These are phyloP conservation scores for Platysternon megacephalum DNA, from an alignment of 2,113 vertebrate genomes.

Conservation along the genomic window DNA sequence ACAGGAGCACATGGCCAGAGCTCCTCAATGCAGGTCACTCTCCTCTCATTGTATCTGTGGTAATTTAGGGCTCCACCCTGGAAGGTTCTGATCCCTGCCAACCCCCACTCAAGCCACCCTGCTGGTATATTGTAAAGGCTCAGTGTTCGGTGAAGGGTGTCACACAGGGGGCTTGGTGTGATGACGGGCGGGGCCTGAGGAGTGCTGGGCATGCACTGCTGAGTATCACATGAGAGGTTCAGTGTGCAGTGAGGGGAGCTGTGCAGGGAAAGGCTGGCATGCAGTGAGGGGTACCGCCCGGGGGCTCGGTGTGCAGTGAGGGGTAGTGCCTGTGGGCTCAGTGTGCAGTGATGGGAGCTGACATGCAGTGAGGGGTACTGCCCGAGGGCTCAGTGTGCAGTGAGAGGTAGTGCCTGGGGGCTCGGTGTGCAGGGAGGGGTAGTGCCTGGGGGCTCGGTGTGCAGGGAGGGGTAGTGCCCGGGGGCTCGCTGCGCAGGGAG, in stretches of 20 bases:
- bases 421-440: no score
- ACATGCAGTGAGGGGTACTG: no score
- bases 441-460: no score
- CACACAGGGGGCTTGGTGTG: no score
- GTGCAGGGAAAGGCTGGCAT: no score
- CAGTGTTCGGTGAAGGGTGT: neutral
- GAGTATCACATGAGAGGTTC: neutral
- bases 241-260: neutral
- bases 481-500: no score
- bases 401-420: no score
- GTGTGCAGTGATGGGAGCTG: no score
- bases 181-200: rapidly evolving
- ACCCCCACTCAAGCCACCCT: neutral
- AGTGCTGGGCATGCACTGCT: neutral
- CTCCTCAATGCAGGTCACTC: neutral
- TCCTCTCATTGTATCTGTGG: neutral
- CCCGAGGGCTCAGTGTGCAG: no score
- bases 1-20: neutral
- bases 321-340: neutral
- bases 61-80: neutral
- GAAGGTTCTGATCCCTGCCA: neutral
- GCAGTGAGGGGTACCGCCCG: no score
- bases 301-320: no score
- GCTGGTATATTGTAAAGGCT: neutral
- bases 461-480: no score